phyloP scores from a whole-genome alignment of 2,113 vertebrate species.

The Pluvialis apricaria region DNA sequence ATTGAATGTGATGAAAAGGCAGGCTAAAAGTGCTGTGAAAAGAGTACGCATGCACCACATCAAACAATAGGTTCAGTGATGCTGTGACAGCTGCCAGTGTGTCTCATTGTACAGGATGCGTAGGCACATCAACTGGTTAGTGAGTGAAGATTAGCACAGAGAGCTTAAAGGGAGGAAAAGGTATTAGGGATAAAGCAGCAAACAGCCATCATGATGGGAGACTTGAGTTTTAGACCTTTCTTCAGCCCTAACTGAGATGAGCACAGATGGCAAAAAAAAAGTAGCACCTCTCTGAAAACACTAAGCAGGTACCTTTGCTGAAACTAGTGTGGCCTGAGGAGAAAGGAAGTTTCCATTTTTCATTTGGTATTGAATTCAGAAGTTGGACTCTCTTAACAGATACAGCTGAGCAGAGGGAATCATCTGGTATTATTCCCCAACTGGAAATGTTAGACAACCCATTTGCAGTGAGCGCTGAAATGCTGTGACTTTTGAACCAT shows the following conservation, averaged over 20 bases:
- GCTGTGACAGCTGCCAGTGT: conserved; percentile 22
- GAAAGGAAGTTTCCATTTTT: neutral
- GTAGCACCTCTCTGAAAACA: neutral
- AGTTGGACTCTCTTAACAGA: neutral
- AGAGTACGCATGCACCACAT: neutral
- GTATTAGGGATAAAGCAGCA: neutral
- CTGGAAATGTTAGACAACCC: neutral
- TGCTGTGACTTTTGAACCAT: conserved; percentile 3
- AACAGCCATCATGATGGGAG: neutral
- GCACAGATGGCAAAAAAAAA: neutral
- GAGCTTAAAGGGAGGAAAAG: neutral
- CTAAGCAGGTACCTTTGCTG: neutral
- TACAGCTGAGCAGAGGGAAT: neutral
- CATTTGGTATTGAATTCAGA: neutral
- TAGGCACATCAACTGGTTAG: neutral
- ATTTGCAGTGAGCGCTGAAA: neutral
- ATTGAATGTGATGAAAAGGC: conserved; percentile 16
- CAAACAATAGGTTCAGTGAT: neutral
- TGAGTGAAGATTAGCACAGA: neutral
- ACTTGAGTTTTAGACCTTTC: neutral
- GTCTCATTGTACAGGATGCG: neutral
- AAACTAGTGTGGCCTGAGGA: neutral
- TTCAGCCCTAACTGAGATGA: neutral
- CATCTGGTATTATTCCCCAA: neutral
- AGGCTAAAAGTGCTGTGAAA: neutral